Percentiles rank a stretch among this genome's conserved stretches.
Conservation (phyloP, 2,797 vertebrate species). For the Alfaro cultratus region DNA sequence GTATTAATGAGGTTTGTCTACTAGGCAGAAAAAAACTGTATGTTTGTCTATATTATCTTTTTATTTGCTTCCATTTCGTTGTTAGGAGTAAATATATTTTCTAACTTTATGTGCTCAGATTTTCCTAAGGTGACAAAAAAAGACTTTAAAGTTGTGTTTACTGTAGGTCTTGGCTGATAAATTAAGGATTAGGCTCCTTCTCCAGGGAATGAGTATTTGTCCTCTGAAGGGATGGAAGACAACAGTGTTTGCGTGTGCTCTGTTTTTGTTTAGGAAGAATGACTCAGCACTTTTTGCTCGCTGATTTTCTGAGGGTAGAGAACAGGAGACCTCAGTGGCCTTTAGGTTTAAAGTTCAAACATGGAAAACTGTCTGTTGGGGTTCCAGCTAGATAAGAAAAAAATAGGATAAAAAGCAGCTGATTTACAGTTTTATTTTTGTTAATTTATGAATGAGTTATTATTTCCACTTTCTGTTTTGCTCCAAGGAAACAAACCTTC, state of each 20-base stretch:
- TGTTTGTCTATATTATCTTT: not conserved
- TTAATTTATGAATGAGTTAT: not conserved
- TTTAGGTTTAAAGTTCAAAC: conserved; percentile 54
- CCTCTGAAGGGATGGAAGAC: conserved; percentile 12
- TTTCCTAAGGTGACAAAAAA: not conserved
- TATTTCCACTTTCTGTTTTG: not conserved
- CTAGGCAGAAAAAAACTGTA: not conserved
- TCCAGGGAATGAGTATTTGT: not conserved
- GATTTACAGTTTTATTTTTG: not conserved
- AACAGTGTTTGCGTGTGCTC: not conserved
- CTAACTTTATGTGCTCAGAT: not conserved
- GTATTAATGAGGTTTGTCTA: not conserved
- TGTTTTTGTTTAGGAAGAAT: conserved; percentile 22
- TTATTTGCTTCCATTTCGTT: not conserved
- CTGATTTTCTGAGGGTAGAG: conserved; percentile 34
- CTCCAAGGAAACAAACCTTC: not conserved
- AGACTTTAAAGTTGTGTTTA: not conserved
- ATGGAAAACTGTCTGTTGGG: conserved; percentile 16
- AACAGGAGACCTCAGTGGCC: conserved; percentile 34
- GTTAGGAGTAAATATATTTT: not conserved
- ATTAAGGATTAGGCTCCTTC: not conserved
- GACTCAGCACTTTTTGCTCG: conserved; percentile 56
- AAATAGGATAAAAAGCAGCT: not conserved
- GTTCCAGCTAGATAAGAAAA: not conserved
- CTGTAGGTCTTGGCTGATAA: not conserved